Percentiles rank a stretch among this genome's conserved stretches.
phyloP scores from a whole-genome alignment of 2,113 vertebrate genomes.

The Gobio gobio region DNA sequence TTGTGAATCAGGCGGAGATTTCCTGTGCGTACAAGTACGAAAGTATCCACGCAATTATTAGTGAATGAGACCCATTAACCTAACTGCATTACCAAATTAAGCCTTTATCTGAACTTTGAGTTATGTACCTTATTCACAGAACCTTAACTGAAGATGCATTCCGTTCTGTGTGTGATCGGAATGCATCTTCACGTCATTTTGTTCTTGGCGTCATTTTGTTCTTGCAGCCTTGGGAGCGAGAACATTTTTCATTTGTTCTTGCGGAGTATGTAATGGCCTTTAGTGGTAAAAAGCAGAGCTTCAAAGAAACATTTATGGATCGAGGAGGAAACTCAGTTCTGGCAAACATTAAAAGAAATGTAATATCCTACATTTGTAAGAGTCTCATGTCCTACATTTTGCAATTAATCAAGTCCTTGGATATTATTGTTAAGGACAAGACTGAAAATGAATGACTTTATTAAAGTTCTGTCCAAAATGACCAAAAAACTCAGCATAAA shows the following conservation, averaged over 20 bases:
- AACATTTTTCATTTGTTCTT: too few relatives aligned
- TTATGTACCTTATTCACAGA: background rate
- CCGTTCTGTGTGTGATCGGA: background rate
- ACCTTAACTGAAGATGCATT: background rate
- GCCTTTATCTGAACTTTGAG: background rate
- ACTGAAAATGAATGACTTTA: background rate
- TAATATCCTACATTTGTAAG: background rate
- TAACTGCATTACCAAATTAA: background rate
- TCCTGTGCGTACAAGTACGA: too few relatives aligned
- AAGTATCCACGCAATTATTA: too few relatives aligned
- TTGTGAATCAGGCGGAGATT: too few relatives aligned
- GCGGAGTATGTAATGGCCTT: too few relatives aligned
- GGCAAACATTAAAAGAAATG: background rate
- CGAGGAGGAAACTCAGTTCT: background rate
- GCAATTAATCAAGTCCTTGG: background rate
- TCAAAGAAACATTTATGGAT: background rate
- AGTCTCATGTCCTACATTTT: conserved; percentile 2
- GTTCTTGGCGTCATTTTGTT: too few relatives aligned
- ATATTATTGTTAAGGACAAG: background rate
- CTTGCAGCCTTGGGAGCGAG: too few relatives aligned
- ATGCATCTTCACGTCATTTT: too few relatives aligned
- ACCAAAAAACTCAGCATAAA: background rate
- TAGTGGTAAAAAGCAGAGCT: background rate
- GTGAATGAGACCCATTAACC: background rate
- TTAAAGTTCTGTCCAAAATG: background rate